Evolutionary conservation across 2,113 vertebrate genomes (phyloP), one percentile per base, ranked within the genome.

Genomic region (Serilophus lunatus): DNA sequence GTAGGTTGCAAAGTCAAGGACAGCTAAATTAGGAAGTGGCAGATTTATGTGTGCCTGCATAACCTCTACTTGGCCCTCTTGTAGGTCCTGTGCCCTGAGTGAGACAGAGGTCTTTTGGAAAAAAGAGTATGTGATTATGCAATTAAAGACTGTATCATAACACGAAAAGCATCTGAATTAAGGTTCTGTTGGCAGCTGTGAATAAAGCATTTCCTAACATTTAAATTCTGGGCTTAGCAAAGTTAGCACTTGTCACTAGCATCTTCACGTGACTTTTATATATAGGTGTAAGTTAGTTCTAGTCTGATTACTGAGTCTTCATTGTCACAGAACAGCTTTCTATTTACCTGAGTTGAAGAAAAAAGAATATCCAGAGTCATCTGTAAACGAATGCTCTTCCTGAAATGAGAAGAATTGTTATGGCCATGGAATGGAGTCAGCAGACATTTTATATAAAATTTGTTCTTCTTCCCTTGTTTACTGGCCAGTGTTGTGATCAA

Each of bases 11-110:
- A 80, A 96, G 93, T 96, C 94, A 97, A 95, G 85, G 80, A 78
- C 92, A 91, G 71, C 71, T 91, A 93, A 95, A 96, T 96, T 94
- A 96, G 90, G 88, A 96, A 90, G 40, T 93, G 90, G 80, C 95
- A 93, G 94, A 96, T 96, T 96, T 96, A 95, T 90, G 82, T 56
- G 51, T 53, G 93, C 24, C 90, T 88, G 71, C 8, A 31, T 93
- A 90, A 97, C 95, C 88, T 95, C 76, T 94, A 3, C 80, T 88
- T 64, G 68, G 90, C 85, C 92, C 93, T 86, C 93, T 94, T 94
- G 94, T 96, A 97, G 51, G 92, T 92, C 72, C 85, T 60, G 76
- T 93, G 92, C 93, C 87, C 93, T 0, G 2, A 75, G 40, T 26
- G 64, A 96, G 78, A 82, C 93, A 95, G 71, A 74, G 64, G 90